Conservation (phyloP, 2,888 invertebrate species). For the Alloplasta piceator region DNA sequence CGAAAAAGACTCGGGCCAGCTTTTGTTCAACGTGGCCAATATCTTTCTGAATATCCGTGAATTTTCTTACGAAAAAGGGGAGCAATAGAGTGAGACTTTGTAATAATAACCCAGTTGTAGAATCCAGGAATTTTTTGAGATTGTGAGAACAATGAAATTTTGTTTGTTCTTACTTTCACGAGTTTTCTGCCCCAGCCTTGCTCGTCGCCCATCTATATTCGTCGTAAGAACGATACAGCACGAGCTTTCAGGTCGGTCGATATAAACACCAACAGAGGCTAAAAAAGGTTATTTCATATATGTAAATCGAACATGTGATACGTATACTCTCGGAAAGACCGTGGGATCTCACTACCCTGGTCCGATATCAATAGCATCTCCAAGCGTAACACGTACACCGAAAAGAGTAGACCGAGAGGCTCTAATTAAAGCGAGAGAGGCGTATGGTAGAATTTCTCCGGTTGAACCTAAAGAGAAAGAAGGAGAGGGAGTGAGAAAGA, state of each 20-base stretch:
- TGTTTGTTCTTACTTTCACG: not conserved
- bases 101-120: not conserved
- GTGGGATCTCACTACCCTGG: not conserved
- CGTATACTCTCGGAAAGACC: slow-evolving; percentile 15
- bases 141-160: slow-evolving; percentile 31
- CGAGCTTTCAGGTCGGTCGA: not conserved
- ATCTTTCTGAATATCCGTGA: slow-evolving; percentile 39
- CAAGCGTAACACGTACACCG: slow-evolving; percentile 61
- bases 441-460: slow-evolving; percentile 30
- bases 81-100: not conserved
- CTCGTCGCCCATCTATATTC: not conserved
- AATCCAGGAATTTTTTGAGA: slow-evolving; percentile 29
- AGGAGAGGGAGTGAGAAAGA: slow-evolving; percentile 5
- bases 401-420: slow-evolving; percentile 51
- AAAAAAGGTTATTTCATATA: not conserved
- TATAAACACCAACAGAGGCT: not conserved
- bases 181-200: not conserved
- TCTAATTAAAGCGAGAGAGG: slow-evolving; percentile 64
- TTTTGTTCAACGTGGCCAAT: slow-evolving; percentile 54
- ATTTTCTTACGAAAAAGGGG: slow-evolving; percentile 23
- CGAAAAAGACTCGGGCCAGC: slow-evolving; percentile 2
- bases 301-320: not conserved
- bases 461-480: slow-evolving; percentile 22
- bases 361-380: slow-evolving; percentile 58
- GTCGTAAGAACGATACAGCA: slow-evolving; percentile 6